These are phyloP conservation scores for Alligator mississippiensis DNA, from an alignment of 2,113 vertebrate genomes.

Conservation along the genomic window DNA sequence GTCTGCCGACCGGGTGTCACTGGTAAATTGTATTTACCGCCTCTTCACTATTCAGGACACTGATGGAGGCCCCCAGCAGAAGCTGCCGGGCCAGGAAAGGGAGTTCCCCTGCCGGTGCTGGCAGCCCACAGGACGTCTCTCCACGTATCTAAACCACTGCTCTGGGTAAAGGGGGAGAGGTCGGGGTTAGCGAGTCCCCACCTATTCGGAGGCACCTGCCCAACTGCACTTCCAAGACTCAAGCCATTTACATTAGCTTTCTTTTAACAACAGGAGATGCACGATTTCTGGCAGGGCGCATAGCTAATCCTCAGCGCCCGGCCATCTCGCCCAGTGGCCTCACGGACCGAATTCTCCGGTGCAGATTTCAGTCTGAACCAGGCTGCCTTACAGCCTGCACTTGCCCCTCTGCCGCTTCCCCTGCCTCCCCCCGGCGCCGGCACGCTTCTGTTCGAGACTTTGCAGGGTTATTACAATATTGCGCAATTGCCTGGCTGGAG, in stretches of 20 bases:
- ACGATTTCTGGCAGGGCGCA: neutral
- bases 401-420: neutral
- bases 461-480: slow-evolving; percentile 53
- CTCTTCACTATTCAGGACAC: too few species aligned
- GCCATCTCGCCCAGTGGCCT: neutral
- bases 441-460: slow-evolving; percentile 21
- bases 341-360: neutral
- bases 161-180: neutral
- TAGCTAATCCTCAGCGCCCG: neutral
- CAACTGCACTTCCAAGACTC: neutral
- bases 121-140: neutral
- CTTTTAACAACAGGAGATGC: neutral
- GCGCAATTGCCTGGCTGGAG: slow-evolving; percentile 38
- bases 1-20: too few species aligned
- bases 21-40: too few species aligned
- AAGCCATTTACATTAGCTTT: neutral
- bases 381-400: neutral
- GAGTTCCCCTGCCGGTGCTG: too few species aligned
- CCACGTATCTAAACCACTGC: too few species aligned
- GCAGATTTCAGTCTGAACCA: neutral
- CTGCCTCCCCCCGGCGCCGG: neutral
- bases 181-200: neutral
- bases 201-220: neutral
- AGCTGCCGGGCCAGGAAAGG: too few species aligned
- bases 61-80: too few species aligned